phyloP scores from a whole-genome alignment of 2,797 vertebrate species.

The Trematomus bernacchii region DNA sequence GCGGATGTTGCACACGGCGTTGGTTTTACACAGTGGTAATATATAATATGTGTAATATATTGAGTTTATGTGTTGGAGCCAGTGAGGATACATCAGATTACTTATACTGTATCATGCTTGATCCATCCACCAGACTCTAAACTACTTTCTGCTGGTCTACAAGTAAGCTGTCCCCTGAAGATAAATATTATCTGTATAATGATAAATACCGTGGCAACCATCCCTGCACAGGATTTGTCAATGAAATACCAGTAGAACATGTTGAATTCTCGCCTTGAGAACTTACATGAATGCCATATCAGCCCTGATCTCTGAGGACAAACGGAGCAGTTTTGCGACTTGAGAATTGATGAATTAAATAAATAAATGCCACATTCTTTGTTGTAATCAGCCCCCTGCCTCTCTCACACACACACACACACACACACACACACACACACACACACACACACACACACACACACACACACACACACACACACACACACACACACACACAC shows the following conservation, averaged over 20 bases:
- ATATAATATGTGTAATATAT: neutral
- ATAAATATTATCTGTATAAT: slow-evolving; percentile 30
- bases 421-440: slow-evolving; percentile 13
- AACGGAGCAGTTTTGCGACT: slow-evolving; percentile 16
- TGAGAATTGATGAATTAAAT: slow-evolving; percentile 7
- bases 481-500: too few relatives aligned
- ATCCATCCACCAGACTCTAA: slow-evolving; percentile 3
- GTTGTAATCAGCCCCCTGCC: slow-evolving; percentile 12
- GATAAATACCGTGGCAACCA: slow-evolving; percentile 48
- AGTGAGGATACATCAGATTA: slow-evolving; percentile 20
- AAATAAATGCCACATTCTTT: slow-evolving; percentile 23
- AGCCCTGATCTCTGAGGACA: slow-evolving; percentile 22
- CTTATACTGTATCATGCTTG: neutral
- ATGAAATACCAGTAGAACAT: slow-evolving; percentile 42
- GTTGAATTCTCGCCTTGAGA: slow-evolving; percentile 30
- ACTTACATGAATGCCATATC: slow-evolving; percentile 39
- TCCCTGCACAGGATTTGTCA: slow-evolving; percentile 36
- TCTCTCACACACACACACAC: slow-evolving; percentile 18
- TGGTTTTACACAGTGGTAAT: neutral
- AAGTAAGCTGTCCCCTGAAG: slow-evolving; percentile 11
- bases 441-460: slow-evolving; percentile 8
- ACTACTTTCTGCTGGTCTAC: slow-evolving; percentile 10
- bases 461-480: too few relatives aligned
- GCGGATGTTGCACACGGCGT: neutral
- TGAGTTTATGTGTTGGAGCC: neutral